Evolutionary conservation across 2,888 invertebrate species (phyloP).

Genomic region (Parnassius apollo): DNA sequence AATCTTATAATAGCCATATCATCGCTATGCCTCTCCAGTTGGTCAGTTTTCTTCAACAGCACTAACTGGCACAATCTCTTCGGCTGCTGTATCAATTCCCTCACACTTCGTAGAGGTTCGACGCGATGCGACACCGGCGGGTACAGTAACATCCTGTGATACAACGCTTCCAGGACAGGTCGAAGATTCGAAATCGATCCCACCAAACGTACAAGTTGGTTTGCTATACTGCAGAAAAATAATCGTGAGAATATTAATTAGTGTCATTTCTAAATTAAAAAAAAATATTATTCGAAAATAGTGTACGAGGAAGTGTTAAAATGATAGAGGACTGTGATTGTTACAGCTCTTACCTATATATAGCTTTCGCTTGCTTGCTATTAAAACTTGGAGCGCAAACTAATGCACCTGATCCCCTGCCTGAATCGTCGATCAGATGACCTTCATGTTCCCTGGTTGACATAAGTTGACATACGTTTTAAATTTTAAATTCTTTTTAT

Average conservation of each 20-base stretch:
- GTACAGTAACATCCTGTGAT: slow-evolving; percentile 94
- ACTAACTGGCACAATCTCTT: slow-evolving; percentile 88
- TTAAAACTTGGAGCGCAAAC: slow-evolving; percentile 89
- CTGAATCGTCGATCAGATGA: slow-evolving; percentile 77
- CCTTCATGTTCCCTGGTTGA: slow-evolving; percentile 69
- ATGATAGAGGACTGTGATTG: too few relatives aligned
- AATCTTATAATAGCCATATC: slow-evolving; percentile 92
- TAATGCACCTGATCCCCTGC: slow-evolving; percentile 85
- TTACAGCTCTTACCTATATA: slow-evolving; percentile 85
- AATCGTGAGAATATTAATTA: background rate
- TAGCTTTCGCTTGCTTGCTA: slow-evolving; percentile 92
- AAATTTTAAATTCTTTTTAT: background rate
- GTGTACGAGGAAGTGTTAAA: too few relatives aligned
- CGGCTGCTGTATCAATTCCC: slow-evolving; percentile 90
- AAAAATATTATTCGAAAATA: too few relatives aligned
- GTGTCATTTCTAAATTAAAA: too few relatives aligned
- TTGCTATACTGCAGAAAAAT: slow-evolving; percentile 86
- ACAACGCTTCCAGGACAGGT: slow-evolving; percentile 95
- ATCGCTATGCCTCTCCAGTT: slow-evolving; percentile 81
- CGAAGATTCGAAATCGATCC: slow-evolving; percentile 93
- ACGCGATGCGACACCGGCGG: slow-evolving; percentile 92
- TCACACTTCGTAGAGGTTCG: slow-evolving; percentile 91
- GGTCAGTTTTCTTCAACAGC: slow-evolving; percentile 83
- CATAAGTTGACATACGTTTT: background rate
- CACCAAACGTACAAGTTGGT: slow-evolving; percentile 92